Conservation (phyloP, 2,797 vertebrate genomes). For the Thunnus albacares region DNA sequence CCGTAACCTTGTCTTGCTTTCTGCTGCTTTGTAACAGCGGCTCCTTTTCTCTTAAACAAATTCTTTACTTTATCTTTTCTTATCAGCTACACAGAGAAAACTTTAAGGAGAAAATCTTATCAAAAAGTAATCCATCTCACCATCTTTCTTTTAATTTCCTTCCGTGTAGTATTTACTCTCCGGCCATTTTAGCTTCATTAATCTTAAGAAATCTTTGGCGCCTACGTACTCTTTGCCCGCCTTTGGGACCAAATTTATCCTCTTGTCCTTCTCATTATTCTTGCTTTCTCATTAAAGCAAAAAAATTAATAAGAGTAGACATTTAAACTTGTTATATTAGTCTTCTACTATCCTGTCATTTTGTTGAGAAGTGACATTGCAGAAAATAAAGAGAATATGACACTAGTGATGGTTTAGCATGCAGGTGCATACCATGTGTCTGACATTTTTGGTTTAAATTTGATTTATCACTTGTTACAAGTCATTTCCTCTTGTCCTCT, state of each 20-base stretch:
- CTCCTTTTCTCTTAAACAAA: background rate
- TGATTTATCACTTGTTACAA: constrained; percentile 32
- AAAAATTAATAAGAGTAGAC: background rate
- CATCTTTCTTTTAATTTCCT: constrained; percentile 3
- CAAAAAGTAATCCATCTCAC: background rate
- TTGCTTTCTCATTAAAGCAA: background rate
- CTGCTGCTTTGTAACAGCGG: background rate
- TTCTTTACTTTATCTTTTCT: background rate
- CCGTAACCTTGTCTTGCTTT: constrained; percentile 12
- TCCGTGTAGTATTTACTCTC: background rate
- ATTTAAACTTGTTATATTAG: background rate
- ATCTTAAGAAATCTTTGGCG: background rate
- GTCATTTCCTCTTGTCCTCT: constrained; percentile 14
- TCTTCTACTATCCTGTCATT: background rate
- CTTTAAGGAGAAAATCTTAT: background rate
- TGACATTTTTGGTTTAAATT: constrained; percentile 37
- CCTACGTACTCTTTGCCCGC: background rate
- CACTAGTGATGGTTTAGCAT: constrained; percentile 14
- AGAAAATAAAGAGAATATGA: background rate
- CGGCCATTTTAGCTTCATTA: background rate
- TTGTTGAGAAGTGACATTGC: background rate
- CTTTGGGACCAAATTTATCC: background rate
- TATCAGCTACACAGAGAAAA: background rate
- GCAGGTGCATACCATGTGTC: constrained; percentile 3
- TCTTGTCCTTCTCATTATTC: background rate